Evolutionary conservation across 2,113 vertebrate genomes (phyloP).

Genomic region (Hypocryptadius cinnamomeus): DNA sequence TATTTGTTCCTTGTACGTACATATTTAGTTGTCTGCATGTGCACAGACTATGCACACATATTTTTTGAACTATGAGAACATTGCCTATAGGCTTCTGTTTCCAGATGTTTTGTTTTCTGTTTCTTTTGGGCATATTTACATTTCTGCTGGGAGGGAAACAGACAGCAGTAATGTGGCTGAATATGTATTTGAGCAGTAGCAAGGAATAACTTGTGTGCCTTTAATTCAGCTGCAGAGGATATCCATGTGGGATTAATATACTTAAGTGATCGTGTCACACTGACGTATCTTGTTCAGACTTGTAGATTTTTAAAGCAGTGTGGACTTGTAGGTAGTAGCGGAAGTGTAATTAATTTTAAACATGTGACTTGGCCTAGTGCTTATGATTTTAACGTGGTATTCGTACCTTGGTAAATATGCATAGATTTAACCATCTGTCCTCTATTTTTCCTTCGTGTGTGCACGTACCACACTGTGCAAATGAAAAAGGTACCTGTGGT

Average conservation of each 20-base stretch:
- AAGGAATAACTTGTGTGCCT: not conserved
- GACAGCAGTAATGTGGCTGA: not conserved
- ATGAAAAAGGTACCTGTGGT: not conserved
- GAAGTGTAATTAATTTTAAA: constrained; percentile 38
- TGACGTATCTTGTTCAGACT: constrained; percentile 44
- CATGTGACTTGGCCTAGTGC: constrained; percentile 3
- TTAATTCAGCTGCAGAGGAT: not conserved
- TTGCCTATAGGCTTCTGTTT: not conserved
- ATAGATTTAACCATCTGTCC: constrained; percentile 18
- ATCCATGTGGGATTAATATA: constrained; percentile 21
- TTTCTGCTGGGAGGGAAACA: not conserved
- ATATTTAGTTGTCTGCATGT: accelerated
- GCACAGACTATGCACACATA: accelerated
- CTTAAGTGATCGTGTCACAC: not conserved
- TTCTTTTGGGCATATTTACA: not conserved
- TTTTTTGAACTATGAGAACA: not conserved
- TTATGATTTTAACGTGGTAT: not conserved
- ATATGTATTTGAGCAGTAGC: not conserved
- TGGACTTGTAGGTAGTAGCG: constrained; percentile 15
- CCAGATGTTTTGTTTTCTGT: not conserved
- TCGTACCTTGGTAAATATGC: not conserved
- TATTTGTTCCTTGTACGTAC: not conserved
- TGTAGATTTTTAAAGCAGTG: constrained; percentile 31
- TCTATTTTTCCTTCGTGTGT: not conserved
- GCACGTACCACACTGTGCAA: not conserved